Percentiles rank a stretch among this genome's conserved stretches.
phyloP scores from a whole-genome alignment of 2,797 vertebrate genomes.

The Thaleichthys pacificus region DNA sequence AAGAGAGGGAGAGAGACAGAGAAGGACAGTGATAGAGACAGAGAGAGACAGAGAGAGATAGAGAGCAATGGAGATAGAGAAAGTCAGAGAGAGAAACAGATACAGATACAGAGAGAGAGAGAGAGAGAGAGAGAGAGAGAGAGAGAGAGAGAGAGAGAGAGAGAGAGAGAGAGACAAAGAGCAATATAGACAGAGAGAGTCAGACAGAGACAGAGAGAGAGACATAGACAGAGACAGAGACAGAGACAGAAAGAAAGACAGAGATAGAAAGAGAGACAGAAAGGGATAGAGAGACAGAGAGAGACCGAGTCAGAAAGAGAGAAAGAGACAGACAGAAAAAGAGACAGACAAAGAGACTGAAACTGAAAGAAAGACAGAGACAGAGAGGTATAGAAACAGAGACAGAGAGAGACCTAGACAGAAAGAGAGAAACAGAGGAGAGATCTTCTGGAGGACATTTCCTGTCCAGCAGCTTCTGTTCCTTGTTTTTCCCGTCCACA shows the following conservation, averaged over 20 bases:
- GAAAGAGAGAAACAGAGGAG: no score
- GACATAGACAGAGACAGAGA: not conserved
- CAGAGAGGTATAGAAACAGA: no score
- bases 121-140: slow-evolving; percentile 1
- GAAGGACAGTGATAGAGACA: not conserved
- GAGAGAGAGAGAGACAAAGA: not conserved
- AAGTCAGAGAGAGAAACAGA: not conserved
- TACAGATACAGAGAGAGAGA: not conserved
- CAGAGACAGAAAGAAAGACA: not conserved
- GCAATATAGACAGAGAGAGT: not conserved
- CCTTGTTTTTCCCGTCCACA: no score
- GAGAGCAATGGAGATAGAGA: not conserved
- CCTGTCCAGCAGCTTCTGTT: no score
- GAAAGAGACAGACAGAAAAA: no score
- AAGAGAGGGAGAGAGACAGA: not conserved
- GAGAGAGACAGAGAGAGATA: not conserved
- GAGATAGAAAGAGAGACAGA: not conserved
- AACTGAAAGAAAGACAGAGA: no score
- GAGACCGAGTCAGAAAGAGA: no score
- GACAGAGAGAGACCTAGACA: no score
- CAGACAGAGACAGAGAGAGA: not conserved
- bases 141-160: not conserved
- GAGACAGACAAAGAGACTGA: no score
- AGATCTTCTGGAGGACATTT: no score
- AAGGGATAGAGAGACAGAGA: no score